phyloP scores from a whole-genome alignment of 2,113 vertebrate species.

The Pheucticus melanocephalus region DNA sequence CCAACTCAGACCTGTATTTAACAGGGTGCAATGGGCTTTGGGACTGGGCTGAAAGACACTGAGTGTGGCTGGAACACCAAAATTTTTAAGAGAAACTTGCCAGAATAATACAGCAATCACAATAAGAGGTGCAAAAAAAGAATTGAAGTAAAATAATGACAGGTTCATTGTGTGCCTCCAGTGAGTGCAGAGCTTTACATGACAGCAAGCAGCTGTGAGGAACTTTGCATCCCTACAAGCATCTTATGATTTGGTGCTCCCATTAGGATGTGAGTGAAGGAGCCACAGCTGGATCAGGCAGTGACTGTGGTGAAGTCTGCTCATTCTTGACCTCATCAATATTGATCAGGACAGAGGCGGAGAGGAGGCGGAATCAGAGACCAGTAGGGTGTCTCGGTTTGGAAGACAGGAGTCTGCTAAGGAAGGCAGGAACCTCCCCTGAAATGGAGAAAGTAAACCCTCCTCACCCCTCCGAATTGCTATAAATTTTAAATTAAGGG shows the following conservation, averaged over 20 bases:
- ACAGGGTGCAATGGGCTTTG: neutral
- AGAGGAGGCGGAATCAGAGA: neutral
- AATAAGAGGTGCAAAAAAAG: neutral
- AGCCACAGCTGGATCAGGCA: neutral
- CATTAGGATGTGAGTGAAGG: neutral
- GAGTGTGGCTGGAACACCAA: neutral
- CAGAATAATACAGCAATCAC: neutral
- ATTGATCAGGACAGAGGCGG: neutral
- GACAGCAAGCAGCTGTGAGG: neutral
- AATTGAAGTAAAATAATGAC: neutral
- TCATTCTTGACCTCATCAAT: neutral
- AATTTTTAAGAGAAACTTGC: neutral
- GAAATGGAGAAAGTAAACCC: no score
- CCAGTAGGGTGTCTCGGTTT: neutral
- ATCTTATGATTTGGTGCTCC: neutral
- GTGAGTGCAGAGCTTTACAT: neutral
- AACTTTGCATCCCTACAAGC: neutral
- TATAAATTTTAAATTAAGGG: no score
- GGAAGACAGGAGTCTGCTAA: no score
- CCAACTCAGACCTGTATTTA: neutral
- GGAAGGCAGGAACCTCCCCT: no score
- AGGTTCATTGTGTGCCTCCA: neutral
- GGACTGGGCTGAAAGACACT: neutral
- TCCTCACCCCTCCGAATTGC: no score
- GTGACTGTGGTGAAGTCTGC: fast-evolving